A percentile compares a stretch with the other conserved stretches of the same genome.
phyloP scores from a whole-genome alignment of 2,888 invertebrate genomes.

The Lapara coniferarum region DNA sequence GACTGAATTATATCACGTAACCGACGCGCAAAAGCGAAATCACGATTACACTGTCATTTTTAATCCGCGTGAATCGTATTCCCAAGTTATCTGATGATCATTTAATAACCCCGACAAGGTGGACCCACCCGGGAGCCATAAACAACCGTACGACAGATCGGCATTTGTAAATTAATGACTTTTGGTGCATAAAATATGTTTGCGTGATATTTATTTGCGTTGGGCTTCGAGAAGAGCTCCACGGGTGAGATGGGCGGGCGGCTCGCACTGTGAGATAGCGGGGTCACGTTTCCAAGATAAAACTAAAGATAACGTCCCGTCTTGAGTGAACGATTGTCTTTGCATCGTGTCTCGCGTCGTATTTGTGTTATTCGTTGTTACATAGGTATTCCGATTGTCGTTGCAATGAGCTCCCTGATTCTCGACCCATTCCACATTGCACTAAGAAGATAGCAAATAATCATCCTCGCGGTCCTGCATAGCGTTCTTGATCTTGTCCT shows the following conservation, averaged over 20 bases:
- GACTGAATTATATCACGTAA: conserved; percentile 37
- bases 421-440: neutral
- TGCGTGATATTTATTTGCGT: conserved; percentile 61
- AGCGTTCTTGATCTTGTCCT: neutral
- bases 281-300: conserved; percentile 81
- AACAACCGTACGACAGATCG: conserved; percentile 74
- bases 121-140: conserved; percentile 65
- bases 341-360: conserved; percentile 45
- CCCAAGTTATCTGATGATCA: conserved; percentile 68
- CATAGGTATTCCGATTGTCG: conserved; percentile 25
- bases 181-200: conserved; percentile 52
- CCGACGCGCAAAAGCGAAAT: conserved; percentile 27
- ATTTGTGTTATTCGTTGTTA: conserved; percentile 32
- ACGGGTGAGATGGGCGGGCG: conserved; percentile 74
- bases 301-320: conserved; percentile 66
- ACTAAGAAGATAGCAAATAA: neutral
- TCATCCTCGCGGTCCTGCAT: neutral
- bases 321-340: conserved; percentile 74
- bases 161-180: conserved; percentile 75
- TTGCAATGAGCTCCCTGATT: conserved; percentile 18
- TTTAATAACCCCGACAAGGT: conserved; percentile 77
- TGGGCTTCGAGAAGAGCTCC: conserved; percentile 51
- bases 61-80: conserved; percentile 56
- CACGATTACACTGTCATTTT: conserved; percentile 28
- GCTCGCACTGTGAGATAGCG: conserved; percentile 64